phyloP scores from a whole-genome alignment of 1,140 invertebrate species.

The Drosophila truncata region DNA sequence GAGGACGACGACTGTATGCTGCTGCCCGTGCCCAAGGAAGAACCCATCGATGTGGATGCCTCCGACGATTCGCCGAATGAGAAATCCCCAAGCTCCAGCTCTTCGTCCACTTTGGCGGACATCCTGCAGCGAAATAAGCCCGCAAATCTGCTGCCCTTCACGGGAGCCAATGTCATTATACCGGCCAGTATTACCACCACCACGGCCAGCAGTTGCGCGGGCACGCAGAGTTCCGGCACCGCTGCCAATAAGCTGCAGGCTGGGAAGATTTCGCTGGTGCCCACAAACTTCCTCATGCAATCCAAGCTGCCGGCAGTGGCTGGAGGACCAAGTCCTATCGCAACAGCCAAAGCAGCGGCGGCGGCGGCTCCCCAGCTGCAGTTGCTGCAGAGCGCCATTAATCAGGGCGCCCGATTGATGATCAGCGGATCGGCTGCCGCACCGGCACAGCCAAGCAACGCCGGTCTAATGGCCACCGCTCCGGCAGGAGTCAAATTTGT shows the following conservation, averaged over 20 bases:
- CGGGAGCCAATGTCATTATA: constrained; percentile 67
- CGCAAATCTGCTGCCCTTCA: constrained; percentile 57
- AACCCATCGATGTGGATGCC: constrained; percentile 84
- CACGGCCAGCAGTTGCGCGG: constrained; percentile 24
- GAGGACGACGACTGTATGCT: constrained; percentile 76
- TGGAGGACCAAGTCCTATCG: constrained; percentile 33
- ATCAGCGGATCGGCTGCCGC: constrained; percentile 54
- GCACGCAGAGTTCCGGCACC: constrained; percentile 17
- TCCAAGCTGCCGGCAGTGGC: constrained; percentile 57
- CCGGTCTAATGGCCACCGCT: constrained; percentile 63
- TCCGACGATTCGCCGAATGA: constrained; percentile 55
- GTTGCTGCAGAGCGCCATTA: constrained; percentile 67
- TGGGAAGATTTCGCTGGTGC: constrained; percentile 80
- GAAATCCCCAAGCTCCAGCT: constrained; percentile 18
- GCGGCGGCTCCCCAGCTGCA: constrained; percentile 52
- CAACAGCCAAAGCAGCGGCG: constrained; percentile 24
- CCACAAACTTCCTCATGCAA: constrained; percentile 82
- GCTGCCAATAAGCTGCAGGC: constrained; percentile 45
- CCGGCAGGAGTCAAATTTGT: constrained; percentile 79
- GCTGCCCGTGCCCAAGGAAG: constrained; percentile 73
- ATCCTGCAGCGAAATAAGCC: constrained; percentile 63
- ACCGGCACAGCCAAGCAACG: constrained; percentile 49
- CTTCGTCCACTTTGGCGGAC: constrained; percentile 62
- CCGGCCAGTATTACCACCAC: constrained; percentile 61
- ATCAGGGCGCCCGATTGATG: constrained; percentile 73